Conservation (phyloP, 2,888 invertebrate genomes). For the Amiota minor region DNA sequence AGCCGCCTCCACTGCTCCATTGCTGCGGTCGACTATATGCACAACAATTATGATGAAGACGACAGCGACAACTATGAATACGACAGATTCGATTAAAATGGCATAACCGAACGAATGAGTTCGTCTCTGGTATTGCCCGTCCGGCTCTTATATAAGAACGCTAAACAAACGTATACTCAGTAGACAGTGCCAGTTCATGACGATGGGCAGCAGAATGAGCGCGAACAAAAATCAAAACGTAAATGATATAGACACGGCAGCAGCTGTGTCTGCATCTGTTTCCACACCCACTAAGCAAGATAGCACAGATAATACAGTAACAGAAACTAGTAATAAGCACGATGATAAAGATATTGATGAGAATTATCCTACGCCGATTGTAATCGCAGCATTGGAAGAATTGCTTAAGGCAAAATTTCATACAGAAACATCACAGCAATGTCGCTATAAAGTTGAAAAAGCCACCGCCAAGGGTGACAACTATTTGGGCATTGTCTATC, state of each 20-base stretch:
- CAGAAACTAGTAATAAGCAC: neutral
- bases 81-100: too few relatives aligned
- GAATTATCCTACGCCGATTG: conserved; percentile 53
- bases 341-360: conserved; percentile 4
- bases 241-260: neutral
- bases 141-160: conserved; percentile 22
- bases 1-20: neutral
- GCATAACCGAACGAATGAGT: neutral
- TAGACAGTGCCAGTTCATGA: conserved; percentile 22
- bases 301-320: neutral
- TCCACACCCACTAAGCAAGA: neutral
- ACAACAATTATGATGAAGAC: neutral
- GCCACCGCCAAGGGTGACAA: conserved; percentile 69
- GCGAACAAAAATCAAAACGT: neutral
- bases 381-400: conserved; percentile 51
- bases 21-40: conserved; percentile 4
- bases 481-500: conserved; percentile 67
- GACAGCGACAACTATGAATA: too few relatives aligned
- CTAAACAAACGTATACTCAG: neutral
- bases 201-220: conserved; percentile 25
- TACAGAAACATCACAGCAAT: conserved; percentile 29
- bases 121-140: neutral
- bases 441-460: conserved; percentile 46
- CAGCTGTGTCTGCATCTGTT: neutral
- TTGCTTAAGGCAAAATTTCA: conserved; percentile 51